Percentiles rank a stretch among this genome's conserved stretches.
Conservation (phyloP, 2,797 vertebrate genomes). For the Gallinago nigripennis region DNA sequence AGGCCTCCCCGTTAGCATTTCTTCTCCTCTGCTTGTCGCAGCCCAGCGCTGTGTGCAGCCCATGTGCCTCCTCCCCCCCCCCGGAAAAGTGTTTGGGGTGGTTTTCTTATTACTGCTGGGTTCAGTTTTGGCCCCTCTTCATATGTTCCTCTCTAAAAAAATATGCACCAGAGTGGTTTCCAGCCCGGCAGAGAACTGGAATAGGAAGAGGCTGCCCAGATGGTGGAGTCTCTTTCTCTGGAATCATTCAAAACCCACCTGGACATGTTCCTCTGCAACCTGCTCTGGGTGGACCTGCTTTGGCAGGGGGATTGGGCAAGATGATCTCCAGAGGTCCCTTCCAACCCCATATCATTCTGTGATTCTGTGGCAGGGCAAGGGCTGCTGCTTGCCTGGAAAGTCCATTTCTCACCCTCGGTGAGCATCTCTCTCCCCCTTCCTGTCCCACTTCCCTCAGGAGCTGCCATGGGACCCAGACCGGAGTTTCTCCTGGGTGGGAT, state of each 20-base stretch:
- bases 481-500: neutral
- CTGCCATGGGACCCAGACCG: fast-evolving
- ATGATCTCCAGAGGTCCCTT: too few species aligned
- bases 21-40: neutral
- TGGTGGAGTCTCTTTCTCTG: too few species aligned
- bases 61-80: too few species aligned
- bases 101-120: neutral
- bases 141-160: neutral
- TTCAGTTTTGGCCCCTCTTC: neutral
- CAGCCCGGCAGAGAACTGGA: too few species aligned
- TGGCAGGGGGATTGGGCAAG: too few species aligned
- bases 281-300: too few species aligned
- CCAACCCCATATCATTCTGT: too few species aligned
- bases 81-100: neutral
- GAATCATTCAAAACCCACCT: too few species aligned
- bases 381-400: neutral
- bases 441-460: neutral
- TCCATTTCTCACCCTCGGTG: fast-evolving
- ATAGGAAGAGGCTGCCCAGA: too few species aligned
- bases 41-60: neutral
- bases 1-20: neutral
- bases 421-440: neutral
- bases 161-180: fast-evolving
- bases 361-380: neutral
- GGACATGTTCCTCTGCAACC: too few species aligned